Conservation (phyloP, 2,113 vertebrate genomes). For the Prunella fulvescens region DNA sequence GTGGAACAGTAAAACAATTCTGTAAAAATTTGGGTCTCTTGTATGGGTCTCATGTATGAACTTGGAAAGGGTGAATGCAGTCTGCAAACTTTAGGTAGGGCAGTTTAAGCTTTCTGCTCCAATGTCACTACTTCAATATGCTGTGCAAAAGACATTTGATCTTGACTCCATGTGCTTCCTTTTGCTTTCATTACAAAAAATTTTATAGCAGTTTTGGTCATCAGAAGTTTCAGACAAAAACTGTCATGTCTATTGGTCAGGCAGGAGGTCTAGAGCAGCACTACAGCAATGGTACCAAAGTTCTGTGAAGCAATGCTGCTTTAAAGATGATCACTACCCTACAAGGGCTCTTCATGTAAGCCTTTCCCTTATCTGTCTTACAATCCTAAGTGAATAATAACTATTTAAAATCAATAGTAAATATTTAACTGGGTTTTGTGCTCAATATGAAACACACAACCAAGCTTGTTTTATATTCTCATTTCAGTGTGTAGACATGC, state of each 20-base stretch:
- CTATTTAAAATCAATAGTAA: neutral
- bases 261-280: neutral
- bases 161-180: neutral
- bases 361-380: neutral
- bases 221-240: neutral
- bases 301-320: neutral
- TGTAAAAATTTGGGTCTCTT: neutral
- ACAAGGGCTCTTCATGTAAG: neutral
- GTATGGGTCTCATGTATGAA: neutral
- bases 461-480: neutral
- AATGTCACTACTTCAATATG: neutral
- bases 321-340: neutral
- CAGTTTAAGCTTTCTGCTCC: neutral
- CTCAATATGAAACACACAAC: neutral
- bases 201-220: neutral
- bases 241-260: neutral
- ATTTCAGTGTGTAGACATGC: neutral
- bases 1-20: neutral
- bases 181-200: neutral
- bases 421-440: neutral
- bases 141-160: neutral
- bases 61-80: neutral
- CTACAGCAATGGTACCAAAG: neutral
- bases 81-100: neutral
- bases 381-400: neutral